Percentiles rank a stretch among this genome's conserved stretches.
phyloP scores from a whole-genome alignment of 1,140 invertebrate species.

The Nephila pilipes region DNA sequence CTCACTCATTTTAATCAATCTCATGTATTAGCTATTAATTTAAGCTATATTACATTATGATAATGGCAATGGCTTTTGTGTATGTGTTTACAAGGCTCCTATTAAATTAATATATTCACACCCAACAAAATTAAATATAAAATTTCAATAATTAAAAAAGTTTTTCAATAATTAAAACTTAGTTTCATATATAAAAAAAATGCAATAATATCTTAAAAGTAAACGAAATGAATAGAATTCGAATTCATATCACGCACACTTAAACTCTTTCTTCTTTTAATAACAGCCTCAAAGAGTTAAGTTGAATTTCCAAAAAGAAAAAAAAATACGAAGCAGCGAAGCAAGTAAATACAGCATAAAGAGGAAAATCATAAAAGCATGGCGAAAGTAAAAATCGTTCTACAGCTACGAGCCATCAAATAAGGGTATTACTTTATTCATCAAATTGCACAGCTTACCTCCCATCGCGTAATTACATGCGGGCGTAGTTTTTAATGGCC shows the following conservation, averaged over 20 bases:
- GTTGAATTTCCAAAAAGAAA: not conserved
- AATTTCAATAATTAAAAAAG: too few species aligned
- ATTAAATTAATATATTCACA: too few species aligned
- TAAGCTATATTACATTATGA: too few species aligned
- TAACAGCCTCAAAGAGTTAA: not conserved
- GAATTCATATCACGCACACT: not conserved
- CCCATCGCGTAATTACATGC: constrained; percentile 1
- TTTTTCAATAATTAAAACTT: too few species aligned
- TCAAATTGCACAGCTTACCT: not conserved
- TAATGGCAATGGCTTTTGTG: too few species aligned
- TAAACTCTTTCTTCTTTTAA: not conserved
- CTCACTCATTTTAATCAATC: too few species aligned
- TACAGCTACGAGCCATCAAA: not conserved
- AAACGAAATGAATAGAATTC: too few species aligned
- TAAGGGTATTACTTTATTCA: not conserved
- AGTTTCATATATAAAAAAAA: too few species aligned
- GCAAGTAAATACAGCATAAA: not conserved
- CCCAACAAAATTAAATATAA: too few species aligned
- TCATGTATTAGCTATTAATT: too few species aligned
- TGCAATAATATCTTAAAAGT: too few species aligned
- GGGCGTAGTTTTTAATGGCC: not conserved
- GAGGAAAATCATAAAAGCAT: not conserved
- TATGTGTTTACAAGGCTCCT: too few species aligned
- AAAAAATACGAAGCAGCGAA: not conserved
- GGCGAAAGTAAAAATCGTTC: not conserved